Evolutionary conservation across 2,797 vertebrate genomes (phyloP).

Genomic region (Ceyx erithaca): DNA sequence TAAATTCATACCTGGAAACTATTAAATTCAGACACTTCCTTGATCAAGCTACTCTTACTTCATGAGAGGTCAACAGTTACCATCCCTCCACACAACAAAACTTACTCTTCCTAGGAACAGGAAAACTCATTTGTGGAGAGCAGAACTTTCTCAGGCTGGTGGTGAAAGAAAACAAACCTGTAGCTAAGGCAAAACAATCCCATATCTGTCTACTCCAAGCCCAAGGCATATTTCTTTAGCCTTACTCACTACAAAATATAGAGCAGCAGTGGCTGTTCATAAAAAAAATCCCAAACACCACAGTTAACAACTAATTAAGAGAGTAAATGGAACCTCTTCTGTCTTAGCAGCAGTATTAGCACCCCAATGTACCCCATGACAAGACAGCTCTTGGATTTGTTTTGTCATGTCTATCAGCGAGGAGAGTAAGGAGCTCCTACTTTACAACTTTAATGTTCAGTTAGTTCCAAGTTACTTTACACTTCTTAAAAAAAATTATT

Average conservation of each 20-base stretch:
- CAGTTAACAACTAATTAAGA: not conserved
- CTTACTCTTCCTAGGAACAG: not conserved
- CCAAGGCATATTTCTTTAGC: not conserved
- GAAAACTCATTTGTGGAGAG: not conserved
- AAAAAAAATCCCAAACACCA: not conserved
- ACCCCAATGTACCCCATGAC: not conserved
- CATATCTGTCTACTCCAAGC: not conserved
- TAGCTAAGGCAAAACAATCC: fast-evolving
- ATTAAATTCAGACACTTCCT: not conserved
- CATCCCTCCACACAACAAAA: not conserved
- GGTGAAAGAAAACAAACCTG: not conserved
- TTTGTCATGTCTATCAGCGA: not conserved
- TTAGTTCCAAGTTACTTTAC: not conserved
- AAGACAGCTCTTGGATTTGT: not conserved
- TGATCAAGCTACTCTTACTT: not conserved
- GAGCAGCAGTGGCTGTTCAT: not conserved
- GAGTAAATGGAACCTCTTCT: not conserved
- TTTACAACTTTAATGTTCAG: not conserved
- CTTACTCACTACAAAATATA: not conserved
- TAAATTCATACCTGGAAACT: not conserved
- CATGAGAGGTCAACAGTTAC: not conserved
- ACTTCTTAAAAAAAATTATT: not conserved
- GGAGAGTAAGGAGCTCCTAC: not conserved
- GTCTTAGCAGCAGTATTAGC: not conserved
- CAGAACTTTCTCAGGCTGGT: not conserved